These are phyloP conservation scores for Ophion obscuratus DNA, from an alignment of 2,888 invertebrate genomes.

Conservation along the genomic window DNA sequence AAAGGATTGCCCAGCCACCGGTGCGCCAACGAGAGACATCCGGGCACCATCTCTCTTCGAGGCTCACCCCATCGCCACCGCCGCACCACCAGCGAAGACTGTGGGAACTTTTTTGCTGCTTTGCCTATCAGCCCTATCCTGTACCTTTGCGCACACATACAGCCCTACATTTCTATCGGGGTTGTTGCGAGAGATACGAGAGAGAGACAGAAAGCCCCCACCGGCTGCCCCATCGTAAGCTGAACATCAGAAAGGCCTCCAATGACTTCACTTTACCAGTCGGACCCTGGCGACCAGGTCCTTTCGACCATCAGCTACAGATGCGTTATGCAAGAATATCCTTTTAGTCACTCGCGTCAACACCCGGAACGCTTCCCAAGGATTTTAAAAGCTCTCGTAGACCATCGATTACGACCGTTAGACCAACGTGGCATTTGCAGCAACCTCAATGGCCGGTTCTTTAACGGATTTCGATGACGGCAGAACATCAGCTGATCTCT, in stretches of 20 bases:
- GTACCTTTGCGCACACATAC: slow-evolving; percentile 18
- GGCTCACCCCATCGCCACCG: slow-evolving; percentile 53
- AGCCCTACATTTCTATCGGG: slow-evolving; percentile 14
- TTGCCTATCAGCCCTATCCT: slow-evolving; percentile 76
- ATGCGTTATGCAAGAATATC: slow-evolving; percentile 28
- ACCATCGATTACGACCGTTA: slow-evolving; percentile 46
- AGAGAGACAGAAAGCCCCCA: background rate
- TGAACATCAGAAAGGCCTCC: slow-evolving; percentile 9
- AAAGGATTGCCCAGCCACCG: slow-evolving; percentile 72
- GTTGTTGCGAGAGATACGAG: slow-evolving; percentile 44
- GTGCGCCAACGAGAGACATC: slow-evolving; percentile 60
- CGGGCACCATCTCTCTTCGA: slow-evolving; percentile 23
- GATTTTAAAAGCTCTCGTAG: slow-evolving; percentile 49
- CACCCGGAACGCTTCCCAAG: slow-evolving; percentile 65
- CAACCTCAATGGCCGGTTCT: slow-evolving; percentile 29
- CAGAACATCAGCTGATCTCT: slow-evolving; percentile 53
- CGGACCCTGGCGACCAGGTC: background rate
- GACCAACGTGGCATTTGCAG: slow-evolving; percentile 51
- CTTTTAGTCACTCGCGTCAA: slow-evolving; percentile 64
- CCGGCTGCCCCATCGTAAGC: background rate
- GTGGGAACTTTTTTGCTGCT: slow-evolving; percentile 79
- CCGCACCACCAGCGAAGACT: slow-evolving; percentile 79
- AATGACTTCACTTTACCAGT: background rate
- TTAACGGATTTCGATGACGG: slow-evolving; percentile 58
- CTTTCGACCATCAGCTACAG: background rate